Conservation (phyloP, 2,888 invertebrate genomes). For the Eupithecia vulgata region DNA sequence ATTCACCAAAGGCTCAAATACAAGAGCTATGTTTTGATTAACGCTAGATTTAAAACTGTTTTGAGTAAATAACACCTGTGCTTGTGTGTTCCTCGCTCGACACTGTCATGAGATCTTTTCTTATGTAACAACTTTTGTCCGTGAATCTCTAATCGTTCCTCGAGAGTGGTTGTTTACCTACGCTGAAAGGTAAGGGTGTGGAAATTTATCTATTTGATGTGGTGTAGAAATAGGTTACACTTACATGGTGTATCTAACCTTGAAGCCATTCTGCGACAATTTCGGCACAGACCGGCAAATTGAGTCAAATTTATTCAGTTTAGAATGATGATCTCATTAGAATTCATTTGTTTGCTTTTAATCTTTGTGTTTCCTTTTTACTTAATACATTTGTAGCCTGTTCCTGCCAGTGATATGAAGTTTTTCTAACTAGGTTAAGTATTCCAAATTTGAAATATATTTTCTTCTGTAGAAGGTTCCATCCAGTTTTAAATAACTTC, state of each 20-base stretch:
- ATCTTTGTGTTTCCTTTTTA: not conserved
- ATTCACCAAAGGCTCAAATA: conserved; percentile 58
- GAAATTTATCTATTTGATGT: conserved; percentile 47
- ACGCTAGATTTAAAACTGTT: conserved; percentile 58
- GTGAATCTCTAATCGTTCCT: conserved; percentile 65
- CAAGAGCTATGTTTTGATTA: conserved; percentile 67
- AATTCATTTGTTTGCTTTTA: not conserved
- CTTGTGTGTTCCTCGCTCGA: conserved; percentile 47
- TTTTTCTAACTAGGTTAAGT: not conserved
- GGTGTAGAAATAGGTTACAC: conserved; percentile 37
- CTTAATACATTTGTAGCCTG: not conserved
- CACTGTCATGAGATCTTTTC: conserved; percentile 74
- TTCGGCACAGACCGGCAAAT: conserved; percentile 53
- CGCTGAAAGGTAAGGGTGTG: conserved; percentile 71
- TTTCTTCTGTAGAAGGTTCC: not conserved
- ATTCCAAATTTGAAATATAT: not conserved
- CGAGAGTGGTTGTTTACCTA: conserved; percentile 72
- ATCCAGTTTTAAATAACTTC: not conserved
- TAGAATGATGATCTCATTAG: conserved; percentile 1
- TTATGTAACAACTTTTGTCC: conserved; percentile 78
- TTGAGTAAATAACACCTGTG: conserved; percentile 53
- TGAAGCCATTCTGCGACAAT: conserved; percentile 53
- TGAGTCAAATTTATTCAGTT: conserved; percentile 37
- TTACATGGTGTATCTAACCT: conserved; percentile 60
- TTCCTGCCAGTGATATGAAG: not conserved